Evolutionary conservation across 1,140 invertebrate genomes (phyloP), one percentile per base, ranked within the genome.

Genomic region (Varroa destructor): DNA sequence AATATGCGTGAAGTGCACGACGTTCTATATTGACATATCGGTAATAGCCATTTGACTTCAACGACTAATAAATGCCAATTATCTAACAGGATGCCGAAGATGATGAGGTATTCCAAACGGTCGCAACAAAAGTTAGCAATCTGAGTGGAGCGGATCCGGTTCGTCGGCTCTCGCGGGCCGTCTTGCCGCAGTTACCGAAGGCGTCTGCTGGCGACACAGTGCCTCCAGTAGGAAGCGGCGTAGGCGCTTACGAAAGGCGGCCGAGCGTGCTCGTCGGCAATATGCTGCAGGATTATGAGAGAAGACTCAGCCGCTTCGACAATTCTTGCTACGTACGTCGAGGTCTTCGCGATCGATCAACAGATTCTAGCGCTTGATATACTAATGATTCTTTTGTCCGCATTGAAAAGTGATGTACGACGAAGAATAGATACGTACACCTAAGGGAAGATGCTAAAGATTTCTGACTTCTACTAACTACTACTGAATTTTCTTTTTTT

Each of bases 81-180:
- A 12, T 4, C 37, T 40, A 12, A 40, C 61, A 76, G 51, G 76
- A 75, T 71, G 73, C 73, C 2, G 72, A 74, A 46, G 73, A 73
- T n/a, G 74, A 75, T 57, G 55, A 73, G 40, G 67, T 75, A 40
- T 75, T 71, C 57, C 61, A 74, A 43, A 74, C 73, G 3, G 73
- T 74, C 6, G 12, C 72, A n/a, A 55, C 56, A 25, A 74, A 57
- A 8, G 46, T 67, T 40, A 37, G 61, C 37, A 67, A 67, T 8
- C 40, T 67, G 36, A 46, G 61, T 3, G 61, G 61, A n/a, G 61
- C 14, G 12, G 61, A 67, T 67, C 61, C 61, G 12, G 61, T 67
- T 3, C 40, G 61, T 5, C 14, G 61, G 8, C 37, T 67, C 14
- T 67, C 61, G 3, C 40, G 61, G 40, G 61, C 61, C 5, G 61